Base-by-base conservation (phyloP, 2,888 invertebrate genomes). In the Timema cristinae region DNA sequence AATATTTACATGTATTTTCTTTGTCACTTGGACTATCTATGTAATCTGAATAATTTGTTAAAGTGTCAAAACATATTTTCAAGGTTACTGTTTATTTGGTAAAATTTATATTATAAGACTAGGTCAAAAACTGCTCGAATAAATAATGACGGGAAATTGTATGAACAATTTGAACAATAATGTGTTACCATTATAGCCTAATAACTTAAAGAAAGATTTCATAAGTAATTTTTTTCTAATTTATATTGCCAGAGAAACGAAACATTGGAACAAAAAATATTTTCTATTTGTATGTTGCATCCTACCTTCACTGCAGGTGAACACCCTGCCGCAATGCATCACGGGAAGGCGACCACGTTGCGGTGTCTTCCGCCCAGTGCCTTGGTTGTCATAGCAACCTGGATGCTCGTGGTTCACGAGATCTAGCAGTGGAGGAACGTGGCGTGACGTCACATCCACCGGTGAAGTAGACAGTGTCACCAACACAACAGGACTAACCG, bases 291-390 rank as follows among this genome's bases (percentile, higher is more conserved):
- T 56, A 9, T 15, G 56, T 56, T n/a, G 56, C n/a, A 16, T 7
- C 56, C n/a, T 70, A n/a, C 32, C 32, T 32, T 32, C 67, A 48
- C 68, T 68, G 8, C 70, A 74, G 74, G 74, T 11, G 74, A 74
- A 51, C 74, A 74, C 49, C 74, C 73, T 51, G 73, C 73, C 10
- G 73, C 73, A 10, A 75, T 75, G 73, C 73, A 75, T 70, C 73
- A 73, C 67, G 74, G 74, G 16, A 69, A 71, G 9, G 68, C 67
- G 15, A 56, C 61, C 47, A 48, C 70, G 1, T 69, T 68, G n/a
- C 69, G 16, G 50, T n/a, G 9, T 47, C 54, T 66, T 1, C 48
- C 63, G 32, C 66, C 52, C 52, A 51, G 70, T 63, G 70, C 70
- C 51, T 54, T 70, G 50, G 50, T 50, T 54, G 52, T 52, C n/a